A percentile compares a stretch with the other conserved stretches of the same genome.
These are phyloP conservation scores for Oryzias sinensis DNA, from an alignment of 2,797 vertebrate species.

Conservation along the genomic window DNA sequence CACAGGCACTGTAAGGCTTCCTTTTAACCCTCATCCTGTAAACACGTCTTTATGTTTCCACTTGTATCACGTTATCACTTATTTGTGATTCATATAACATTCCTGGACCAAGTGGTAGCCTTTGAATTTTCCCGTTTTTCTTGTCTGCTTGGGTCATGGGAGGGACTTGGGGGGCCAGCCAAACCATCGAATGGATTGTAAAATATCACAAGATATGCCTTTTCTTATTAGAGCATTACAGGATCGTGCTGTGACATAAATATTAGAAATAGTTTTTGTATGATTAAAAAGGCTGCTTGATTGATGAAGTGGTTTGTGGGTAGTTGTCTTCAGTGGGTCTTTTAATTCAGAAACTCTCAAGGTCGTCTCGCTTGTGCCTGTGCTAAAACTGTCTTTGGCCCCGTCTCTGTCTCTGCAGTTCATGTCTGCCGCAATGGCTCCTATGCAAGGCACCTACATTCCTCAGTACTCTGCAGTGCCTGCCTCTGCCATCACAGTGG, in stretches of 20 bases:
- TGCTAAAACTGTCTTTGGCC: slow-evolving; percentile 5
- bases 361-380: slow-evolving; percentile 4
- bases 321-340: neutral
- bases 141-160: neutral
- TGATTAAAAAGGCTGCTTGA: neutral
- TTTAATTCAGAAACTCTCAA: slow-evolving; percentile 2
- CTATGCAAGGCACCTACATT: slow-evolving; percentile 99
- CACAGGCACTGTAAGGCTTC: slow-evolving; percentile 90
- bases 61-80: slow-evolving; percentile 1
- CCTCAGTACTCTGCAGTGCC: slow-evolving; percentile 99
- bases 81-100: neutral
- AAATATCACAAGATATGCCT: neutral
- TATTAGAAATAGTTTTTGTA: neutral
- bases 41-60: neutral
- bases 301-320: neutral
- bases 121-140: neutral
- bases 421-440: slow-evolving; percentile 96
- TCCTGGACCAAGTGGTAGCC: slow-evolving; percentile 1
- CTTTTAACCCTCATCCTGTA: neutral
- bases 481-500: slow-evolving; percentile 97
- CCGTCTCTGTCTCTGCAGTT: slow-evolving; percentile 81
- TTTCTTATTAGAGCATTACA: neutral
- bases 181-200: slow-evolving; percentile 6
- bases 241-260: neutral
- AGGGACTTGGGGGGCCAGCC: neutral